A percentile compares a stretch with the other conserved stretches of the same genome.
Conservation (phyloP, 2,113 vertebrate species). For the Oreotragus oreotragus region DNA sequence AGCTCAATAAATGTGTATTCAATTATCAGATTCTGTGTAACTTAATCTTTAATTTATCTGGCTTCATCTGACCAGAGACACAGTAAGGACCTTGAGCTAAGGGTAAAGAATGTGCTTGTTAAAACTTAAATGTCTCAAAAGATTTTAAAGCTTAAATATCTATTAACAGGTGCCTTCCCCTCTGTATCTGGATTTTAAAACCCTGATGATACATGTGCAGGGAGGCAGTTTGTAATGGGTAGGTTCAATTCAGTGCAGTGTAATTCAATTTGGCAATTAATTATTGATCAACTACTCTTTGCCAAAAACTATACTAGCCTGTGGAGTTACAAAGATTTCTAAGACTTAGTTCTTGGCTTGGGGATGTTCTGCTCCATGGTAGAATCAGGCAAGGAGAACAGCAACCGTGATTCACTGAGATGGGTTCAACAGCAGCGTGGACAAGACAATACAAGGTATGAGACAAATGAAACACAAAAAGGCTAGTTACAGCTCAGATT, state of each 20-base stretch:
- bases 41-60: not conserved
- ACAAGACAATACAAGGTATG: not conserved
- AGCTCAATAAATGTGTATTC: not conserved
- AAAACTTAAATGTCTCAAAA: not conserved
- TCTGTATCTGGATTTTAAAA: not conserved
- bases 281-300: slow-evolving; percentile 20
- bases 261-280: not conserved
- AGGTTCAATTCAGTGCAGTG: not conserved
- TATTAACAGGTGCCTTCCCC: not conserved
- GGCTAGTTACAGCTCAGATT: not conserved
- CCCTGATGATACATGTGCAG: not conserved
- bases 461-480: not conserved
- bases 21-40: not conserved
- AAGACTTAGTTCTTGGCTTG: not conserved
- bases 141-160: not conserved
- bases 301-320: not conserved
- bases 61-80: not conserved
- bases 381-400: not conserved
- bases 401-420: not conserved
- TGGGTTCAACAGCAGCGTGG: not conserved
- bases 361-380: not conserved
- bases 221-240: not conserved
- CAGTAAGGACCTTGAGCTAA: not conserved
- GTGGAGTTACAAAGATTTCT: not conserved
- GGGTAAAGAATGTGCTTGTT: not conserved